Conservation (phyloP, 2,113 vertebrate genomes). For the Elgaria multicarinata region DNA sequence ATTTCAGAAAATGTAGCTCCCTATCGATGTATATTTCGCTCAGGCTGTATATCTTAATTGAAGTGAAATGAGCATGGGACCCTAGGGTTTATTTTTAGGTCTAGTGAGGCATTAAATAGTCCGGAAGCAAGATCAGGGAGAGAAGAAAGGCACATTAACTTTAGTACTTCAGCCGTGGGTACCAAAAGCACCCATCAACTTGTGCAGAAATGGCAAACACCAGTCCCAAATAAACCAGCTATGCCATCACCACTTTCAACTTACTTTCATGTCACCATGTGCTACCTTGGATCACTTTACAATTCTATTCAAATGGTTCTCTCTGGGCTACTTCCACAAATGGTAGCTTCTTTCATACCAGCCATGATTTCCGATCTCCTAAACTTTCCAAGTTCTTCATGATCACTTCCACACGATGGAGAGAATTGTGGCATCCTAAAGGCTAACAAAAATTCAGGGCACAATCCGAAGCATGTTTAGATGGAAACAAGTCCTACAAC, state of each 20-base stretch:
- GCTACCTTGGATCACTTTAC: not conserved
- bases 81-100: slow-evolving; percentile 68
- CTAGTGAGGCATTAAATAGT: slow-evolving; percentile 71
- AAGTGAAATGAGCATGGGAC: slow-evolving; percentile 67
- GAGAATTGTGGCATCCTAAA: too few species aligned
- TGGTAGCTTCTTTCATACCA: not conserved
- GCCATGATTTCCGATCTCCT: not conserved
- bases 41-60: slow-evolving; percentile 72
- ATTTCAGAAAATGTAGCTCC: slow-evolving; percentile 69
- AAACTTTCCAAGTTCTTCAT: not conserved
- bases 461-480: not conserved
- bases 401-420: not conserved
- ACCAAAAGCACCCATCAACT: slow-evolving; percentile 1
- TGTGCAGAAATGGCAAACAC: slow-evolving; percentile 17
- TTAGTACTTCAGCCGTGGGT: slow-evolving; percentile 35
- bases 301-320: not conserved
- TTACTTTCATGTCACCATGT: not conserved
- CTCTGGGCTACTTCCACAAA: not conserved
- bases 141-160: slow-evolving; percentile 34
- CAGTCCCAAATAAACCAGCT: not conserved
- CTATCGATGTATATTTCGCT: slow-evolving; percentile 67
- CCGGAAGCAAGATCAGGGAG: slow-evolving; percentile 64
- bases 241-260: not conserved
- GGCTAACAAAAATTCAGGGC: not conserved
- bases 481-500: too few species aligned